Evolutionary conservation across 2,113 vertebrate genomes (phyloP).

Genomic region (Ifrita kowaldi): DNA sequence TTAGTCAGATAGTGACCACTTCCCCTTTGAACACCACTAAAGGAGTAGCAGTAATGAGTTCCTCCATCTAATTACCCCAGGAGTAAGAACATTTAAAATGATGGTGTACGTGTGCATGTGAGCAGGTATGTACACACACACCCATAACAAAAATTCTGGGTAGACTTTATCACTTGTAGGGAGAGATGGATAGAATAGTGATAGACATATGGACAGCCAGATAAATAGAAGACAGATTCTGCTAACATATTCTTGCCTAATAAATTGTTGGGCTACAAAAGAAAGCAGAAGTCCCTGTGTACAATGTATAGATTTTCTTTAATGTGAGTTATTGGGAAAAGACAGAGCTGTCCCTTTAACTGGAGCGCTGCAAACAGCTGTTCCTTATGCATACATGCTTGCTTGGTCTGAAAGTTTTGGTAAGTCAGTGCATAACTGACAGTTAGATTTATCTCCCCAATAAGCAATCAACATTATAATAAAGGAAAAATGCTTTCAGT

Average conservation of each 20-base stretch:
- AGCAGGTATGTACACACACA: not conserved
- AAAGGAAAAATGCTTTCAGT: constrained; percentile 76
- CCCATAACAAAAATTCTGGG: not conserved
- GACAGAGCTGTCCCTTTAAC: constrained; percentile 50
- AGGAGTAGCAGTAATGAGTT: not conserved
- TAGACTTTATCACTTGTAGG: not conserved
- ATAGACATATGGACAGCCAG: not conserved
- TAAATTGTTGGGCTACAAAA: constrained; percentile 15
- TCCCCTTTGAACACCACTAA: not conserved
- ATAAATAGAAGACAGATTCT: constrained; percentile 9
- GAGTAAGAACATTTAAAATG: not conserved
- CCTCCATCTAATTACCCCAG: not conserved
- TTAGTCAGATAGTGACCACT: not conserved
- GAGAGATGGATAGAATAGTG: not conserved
- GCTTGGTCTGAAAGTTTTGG: constrained; percentile 71
- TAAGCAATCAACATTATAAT: constrained; percentile 78
- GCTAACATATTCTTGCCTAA: not conserved
- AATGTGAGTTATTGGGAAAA: constrained; percentile 13
- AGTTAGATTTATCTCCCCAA: constrained; percentile 77
- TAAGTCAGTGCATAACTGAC: constrained; percentile 74
- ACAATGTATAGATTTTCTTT: constrained; percentile 11
- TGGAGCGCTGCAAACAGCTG: constrained; percentile 48
- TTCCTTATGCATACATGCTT: constrained; percentile 65
- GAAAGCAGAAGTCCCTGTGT: not conserved
- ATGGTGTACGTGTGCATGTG: not conserved